Conservation (phyloP, 2,113 vertebrate genomes). For the Tretioscincus oriximinensis region DNA sequence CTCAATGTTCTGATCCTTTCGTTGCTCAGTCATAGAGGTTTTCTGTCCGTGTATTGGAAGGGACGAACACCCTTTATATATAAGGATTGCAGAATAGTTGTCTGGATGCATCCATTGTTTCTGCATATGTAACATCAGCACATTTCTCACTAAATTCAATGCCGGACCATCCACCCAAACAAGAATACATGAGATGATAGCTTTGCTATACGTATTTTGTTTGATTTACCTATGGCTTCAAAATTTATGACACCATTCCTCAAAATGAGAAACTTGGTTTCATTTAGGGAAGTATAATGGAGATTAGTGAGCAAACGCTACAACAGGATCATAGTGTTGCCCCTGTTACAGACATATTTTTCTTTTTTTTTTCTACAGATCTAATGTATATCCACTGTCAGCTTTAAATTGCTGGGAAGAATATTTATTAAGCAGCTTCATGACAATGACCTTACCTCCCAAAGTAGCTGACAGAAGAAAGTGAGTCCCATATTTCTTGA, state of each 20-base stretch:
- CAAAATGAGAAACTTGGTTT: background rate
- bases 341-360: background rate
- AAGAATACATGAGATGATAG: background rate
- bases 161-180: background rate
- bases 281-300: background rate
- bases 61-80: no score
- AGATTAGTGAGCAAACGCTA: background rate
- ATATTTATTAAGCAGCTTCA: background rate
- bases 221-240: background rate
- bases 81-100: background rate
- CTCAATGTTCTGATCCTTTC: no score
- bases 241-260: background rate
- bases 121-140: background rate
- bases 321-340: background rate
- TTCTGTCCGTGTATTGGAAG: no score
- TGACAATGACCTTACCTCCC: constrained; percentile 80
- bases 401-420: background rate
- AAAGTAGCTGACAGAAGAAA: constrained; percentile 93
- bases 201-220: background rate
- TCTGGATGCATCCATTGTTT: background rate
- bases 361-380: background rate
- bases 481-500: constrained; percentile 98
- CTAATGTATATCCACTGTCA: background rate
- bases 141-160: background rate
- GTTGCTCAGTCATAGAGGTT: no score